Percentiles rank a stretch among this genome's conserved stretches.
Evolutionary conservation across 2,797 vertebrate genomes (phyloP).

Genomic region (Chelon auratus): DNA sequence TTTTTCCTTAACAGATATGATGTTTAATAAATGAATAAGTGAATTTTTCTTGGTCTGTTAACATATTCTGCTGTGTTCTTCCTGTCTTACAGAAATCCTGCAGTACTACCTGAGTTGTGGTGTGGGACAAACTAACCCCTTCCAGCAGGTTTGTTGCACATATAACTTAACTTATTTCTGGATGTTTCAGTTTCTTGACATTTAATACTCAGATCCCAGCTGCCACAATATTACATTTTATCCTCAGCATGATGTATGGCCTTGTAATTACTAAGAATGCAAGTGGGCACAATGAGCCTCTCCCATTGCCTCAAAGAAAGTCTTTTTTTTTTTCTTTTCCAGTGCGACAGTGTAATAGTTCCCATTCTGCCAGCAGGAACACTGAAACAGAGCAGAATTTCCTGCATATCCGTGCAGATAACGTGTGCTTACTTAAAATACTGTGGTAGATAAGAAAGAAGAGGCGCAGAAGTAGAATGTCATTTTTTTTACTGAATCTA

Average conservation of each 20-base stretch:
- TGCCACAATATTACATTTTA: background rate
- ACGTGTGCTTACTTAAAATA: background rate
- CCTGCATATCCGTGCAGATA: conserved; percentile 31
- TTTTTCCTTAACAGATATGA: too few relatives aligned
- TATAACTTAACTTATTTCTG: conserved; percentile 67
- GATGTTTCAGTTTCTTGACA: background rate
- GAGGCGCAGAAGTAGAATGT: conserved; percentile 20
- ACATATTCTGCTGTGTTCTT: background rate
- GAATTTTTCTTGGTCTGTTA: background rate
- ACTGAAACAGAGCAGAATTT: conserved; percentile 45
- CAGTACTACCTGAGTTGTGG: conserved; percentile 93
- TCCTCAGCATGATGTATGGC: conserved; percentile 32
- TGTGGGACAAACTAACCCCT: conserved; percentile 90
- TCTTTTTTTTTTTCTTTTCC: conserved; percentile 7
- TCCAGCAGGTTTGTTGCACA: conserved; percentile 88
- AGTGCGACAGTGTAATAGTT: conserved; percentile 45
- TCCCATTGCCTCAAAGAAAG: conserved; percentile 30
- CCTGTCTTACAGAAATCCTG: conserved; percentile 86
- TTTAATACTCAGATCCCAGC: conserved; percentile 6
- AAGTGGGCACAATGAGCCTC: conserved; percentile 50
- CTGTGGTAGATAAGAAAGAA: conserved; percentile 15
- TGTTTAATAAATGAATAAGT: background rate
- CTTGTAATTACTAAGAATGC: conserved; percentile 44
- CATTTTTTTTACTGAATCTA: conserved; percentile 36
- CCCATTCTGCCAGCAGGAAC: conserved; percentile 41